Conservation (phyloP, 2,888 invertebrate genomes). For the Dasysyrphus tricinctus region DNA sequence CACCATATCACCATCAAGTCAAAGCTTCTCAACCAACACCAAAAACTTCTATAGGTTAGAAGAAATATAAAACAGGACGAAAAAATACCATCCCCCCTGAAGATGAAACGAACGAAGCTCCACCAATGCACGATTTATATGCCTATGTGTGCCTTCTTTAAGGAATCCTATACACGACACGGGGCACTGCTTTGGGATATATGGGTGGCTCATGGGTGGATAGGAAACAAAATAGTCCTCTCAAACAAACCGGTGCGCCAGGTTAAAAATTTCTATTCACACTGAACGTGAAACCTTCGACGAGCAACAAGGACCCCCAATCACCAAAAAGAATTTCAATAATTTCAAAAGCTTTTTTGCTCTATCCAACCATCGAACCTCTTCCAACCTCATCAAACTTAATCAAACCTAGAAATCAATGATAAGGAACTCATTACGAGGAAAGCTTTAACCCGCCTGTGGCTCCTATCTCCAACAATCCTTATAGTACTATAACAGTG, state of each 20-base stretch:
- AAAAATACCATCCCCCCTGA: constrained; percentile 29
- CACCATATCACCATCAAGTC: constrained; percentile 44
- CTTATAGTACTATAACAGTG: constrained; percentile 9
- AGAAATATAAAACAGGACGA: constrained; percentile 63
- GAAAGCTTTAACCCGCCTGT: constrained; percentile 46
- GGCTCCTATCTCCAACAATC: constrained; percentile 1
- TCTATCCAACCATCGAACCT: constrained; percentile 21
- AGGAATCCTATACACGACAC: constrained; percentile 10
- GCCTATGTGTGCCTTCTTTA: constrained; percentile 68
- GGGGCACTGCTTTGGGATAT: constrained; percentile 41
- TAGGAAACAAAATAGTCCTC: not conserved
- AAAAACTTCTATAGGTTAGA: constrained; percentile 60
- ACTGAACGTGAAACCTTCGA: constrained; percentile 36
- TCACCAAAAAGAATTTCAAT: not conserved
- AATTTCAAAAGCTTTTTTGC: constrained; percentile 22
- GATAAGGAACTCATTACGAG: constrained; percentile 45
- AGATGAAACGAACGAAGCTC: constrained; percentile 59
- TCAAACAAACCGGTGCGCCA: constrained; percentile 41
- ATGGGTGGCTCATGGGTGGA: constrained; percentile 12
- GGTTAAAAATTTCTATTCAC: constrained; percentile 58
- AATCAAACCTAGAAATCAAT: constrained; percentile 12
- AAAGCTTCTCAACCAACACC: constrained; percentile 48
- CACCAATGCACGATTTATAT: constrained; percentile 75
- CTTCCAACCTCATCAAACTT: constrained; percentile 22
- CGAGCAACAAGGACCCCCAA: constrained; percentile 19